Evolutionary conservation across 2,113 vertebrate species (phyloP).

Genomic region (Cygnus atratus): DNA sequence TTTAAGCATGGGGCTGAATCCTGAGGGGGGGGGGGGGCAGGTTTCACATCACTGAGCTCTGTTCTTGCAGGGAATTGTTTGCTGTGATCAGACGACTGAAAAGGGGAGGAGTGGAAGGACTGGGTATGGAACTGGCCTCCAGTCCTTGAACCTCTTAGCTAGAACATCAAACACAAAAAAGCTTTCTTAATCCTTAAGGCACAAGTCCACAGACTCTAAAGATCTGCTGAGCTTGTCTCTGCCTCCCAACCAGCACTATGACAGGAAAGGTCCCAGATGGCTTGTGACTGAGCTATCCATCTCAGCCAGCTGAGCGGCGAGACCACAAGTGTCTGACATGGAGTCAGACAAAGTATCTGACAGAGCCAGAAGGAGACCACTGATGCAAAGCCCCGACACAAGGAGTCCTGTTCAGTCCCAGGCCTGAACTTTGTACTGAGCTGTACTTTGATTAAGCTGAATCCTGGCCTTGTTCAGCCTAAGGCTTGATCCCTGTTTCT

Average conservation of each 20-base stretch:
- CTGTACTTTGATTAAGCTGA: neutral
- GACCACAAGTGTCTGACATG: neutral
- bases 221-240: neutral
- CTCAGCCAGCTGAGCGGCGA: neutral
- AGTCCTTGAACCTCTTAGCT: neutral
- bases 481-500: neutral
- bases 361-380: neutral
- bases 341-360: neutral
- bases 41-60: neutral
- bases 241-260: neutral
- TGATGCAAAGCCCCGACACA: neutral
- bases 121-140: neutral
- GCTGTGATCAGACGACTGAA: neutral
- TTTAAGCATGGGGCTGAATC: neutral
- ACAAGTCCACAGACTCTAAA: neutral
- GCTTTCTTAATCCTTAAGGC: neutral
- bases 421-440: neutral
- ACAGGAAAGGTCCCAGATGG: neutral
- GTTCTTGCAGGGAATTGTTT: neutral
- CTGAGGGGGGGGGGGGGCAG: fast-evolving
- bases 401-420: neutral
- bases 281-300: neutral
- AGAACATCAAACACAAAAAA: neutral
- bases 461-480: neutral
- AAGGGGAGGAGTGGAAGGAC: neutral